These are phyloP conservation scores for Ptychoptera albimana DNA, from an alignment of 2,888 invertebrate genomes.

Conservation along the genomic window DNA sequence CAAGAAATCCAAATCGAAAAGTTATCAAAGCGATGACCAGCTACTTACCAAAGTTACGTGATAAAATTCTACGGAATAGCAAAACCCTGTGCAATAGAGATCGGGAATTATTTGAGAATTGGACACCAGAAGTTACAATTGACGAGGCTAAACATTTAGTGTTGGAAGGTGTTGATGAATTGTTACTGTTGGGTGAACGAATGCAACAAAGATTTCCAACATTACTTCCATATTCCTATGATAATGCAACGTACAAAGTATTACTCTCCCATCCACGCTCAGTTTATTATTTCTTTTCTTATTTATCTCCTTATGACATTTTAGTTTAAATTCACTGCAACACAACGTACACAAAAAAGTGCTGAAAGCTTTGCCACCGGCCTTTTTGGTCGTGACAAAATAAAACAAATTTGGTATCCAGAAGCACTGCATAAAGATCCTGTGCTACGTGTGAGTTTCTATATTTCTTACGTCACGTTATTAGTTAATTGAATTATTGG, in stretches of 20 bases:
- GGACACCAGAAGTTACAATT: slow-evolving; percentile 37
- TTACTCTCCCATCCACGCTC: too few relatives aligned
- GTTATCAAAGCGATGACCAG: slow-evolving; percentile 37
- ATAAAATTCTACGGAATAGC: slow-evolving; percentile 37
- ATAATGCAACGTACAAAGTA: slow-evolving; percentile 42
- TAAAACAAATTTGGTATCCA: slow-evolving; percentile 45
- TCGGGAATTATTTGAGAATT: slow-evolving; percentile 33
- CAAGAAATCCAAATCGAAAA: slow-evolving; percentile 49
- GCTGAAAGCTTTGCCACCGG: slow-evolving; percentile 59
- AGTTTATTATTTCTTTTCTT: too few relatives aligned
- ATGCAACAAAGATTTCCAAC: slow-evolving; percentile 55
- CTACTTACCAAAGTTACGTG: slow-evolving; percentile 35
- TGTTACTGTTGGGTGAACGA: slow-evolving; percentile 53
- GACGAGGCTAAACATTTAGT: slow-evolving; percentile 44
- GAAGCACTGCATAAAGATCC: slow-evolving; percentile 46
- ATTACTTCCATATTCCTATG: slow-evolving; percentile 43
- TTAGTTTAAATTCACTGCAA: slow-evolving; percentile 62
- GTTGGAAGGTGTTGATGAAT: slow-evolving; percentile 61
- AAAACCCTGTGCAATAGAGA: slow-evolving; percentile 34
- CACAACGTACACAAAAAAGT: slow-evolving; percentile 59
- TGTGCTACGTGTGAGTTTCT: slow-evolving; percentile 44
- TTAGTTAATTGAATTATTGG: slow-evolving; percentile 1
- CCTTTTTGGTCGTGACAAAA: slow-evolving; percentile 49
- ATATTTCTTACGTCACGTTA: neutral
- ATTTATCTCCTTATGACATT: too few relatives aligned